Conservation (phyloP, 2,797 vertebrate genomes). For the Hemitrygon akajei region DNA sequence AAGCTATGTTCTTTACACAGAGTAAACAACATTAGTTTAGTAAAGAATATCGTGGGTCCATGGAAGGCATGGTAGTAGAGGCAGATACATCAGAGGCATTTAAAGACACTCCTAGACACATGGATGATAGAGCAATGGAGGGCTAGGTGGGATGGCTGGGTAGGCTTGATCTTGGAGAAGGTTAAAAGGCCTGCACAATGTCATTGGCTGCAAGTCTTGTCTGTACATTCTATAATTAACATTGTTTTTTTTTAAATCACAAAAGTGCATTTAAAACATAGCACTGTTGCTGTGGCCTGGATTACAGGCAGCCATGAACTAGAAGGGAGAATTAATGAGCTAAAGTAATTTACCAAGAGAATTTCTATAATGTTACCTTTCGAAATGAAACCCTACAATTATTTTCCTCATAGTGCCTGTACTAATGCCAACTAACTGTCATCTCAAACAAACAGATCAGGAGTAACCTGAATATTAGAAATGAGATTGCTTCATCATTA, state of each 20-base stretch:
- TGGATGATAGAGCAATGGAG: too few relatives aligned
- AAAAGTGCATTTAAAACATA: background rate
- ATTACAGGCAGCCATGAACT: background rate
- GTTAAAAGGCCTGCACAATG: too few relatives aligned
- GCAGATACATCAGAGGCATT: too few relatives aligned
- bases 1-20: too few relatives aligned
- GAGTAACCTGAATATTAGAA: background rate
- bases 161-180: too few relatives aligned
- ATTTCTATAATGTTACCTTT: background rate
- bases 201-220: too few relatives aligned
- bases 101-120: too few relatives aligned
- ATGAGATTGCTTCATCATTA: background rate
- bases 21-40: too few relatives aligned
- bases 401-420: background rate
- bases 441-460: background rate
- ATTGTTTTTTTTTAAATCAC: background rate
- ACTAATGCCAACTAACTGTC: background rate
- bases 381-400: background rate
- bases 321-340: background rate
- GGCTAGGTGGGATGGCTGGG: too few relatives aligned
- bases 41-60: too few relatives aligned
- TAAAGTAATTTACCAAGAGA: background rate
- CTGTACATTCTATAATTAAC: background rate
- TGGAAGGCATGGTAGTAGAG: too few relatives aligned
- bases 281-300: background rate